These are phyloP conservation scores for Capitulum mitella DNA, from an alignment of 2,888 invertebrate genomes.

Conservation along the genomic window DNA sequence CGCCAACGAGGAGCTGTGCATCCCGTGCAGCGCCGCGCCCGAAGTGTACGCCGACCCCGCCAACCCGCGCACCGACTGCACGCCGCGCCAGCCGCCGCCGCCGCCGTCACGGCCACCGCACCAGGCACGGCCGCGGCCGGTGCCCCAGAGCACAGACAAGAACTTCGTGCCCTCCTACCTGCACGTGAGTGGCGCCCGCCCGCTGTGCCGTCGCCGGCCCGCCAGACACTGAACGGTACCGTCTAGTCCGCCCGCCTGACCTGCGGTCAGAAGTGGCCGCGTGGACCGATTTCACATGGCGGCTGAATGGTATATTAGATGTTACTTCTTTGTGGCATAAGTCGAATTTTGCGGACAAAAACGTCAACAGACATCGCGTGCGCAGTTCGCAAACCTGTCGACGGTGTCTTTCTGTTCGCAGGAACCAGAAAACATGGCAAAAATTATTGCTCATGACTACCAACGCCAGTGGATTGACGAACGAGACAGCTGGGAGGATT, in stretches of 20 bases:
- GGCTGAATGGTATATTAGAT: too few relatives aligned
- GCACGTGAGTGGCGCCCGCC: background rate
- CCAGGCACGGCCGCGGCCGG: background rate
- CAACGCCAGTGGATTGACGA: slow-evolving; percentile 14
- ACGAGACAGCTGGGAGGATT: background rate
- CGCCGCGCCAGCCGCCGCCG: background rate
- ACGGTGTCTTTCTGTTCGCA: too few relatives aligned
- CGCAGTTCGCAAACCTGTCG: too few relatives aligned
- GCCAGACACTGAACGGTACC: too few relatives aligned
- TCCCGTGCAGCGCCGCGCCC: slow-evolving; percentile 17
- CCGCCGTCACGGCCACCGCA: background rate
- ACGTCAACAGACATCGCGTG: too few relatives aligned
- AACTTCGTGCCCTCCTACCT: slow-evolving; percentile 14
- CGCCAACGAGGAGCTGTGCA: background rate
- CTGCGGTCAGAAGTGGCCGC: too few relatives aligned
- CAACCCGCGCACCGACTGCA: background rate
- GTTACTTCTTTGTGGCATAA: too few relatives aligned
- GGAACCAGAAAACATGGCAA: slow-evolving; percentile 15
- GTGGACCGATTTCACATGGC: too few relatives aligned
- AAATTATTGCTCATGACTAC: slow-evolving; percentile 13
- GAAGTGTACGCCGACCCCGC: background rate
- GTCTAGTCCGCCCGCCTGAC: too few relatives aligned
- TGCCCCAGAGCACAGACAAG: background rate
- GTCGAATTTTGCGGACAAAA: too few relatives aligned
- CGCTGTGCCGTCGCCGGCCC: too few relatives aligned